Percentiles rank a stretch among this genome's conserved stretches.
phyloP scores from a whole-genome alignment of 2,888 invertebrate genomes.

The Apamea anceps region DNA sequence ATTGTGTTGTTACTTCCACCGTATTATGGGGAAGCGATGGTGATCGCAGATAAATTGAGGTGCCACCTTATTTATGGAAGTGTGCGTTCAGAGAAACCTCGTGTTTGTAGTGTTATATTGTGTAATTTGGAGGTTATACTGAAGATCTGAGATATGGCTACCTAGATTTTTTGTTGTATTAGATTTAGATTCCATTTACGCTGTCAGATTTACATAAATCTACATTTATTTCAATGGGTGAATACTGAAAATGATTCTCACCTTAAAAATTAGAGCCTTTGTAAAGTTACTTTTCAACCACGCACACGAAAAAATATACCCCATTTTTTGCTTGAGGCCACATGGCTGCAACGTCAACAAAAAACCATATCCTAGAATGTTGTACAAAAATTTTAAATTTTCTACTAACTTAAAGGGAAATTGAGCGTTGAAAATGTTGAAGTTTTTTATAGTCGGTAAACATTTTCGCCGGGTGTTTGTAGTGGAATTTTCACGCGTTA shows the following conservation, averaged over 20 bases:
- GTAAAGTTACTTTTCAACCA: not conserved
- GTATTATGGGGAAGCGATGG: slow-evolving; percentile 73
- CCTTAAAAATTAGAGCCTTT: slow-evolving; percentile 11
- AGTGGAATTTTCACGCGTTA: slow-evolving; percentile 51
- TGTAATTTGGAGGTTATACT: not conserved
- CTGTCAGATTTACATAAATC: not conserved
- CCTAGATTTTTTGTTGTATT: not conserved
- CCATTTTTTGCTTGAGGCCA: slow-evolving; percentile 21
- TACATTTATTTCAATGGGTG: not conserved
- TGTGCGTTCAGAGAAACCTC: slow-evolving; percentile 35
- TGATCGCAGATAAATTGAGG: slow-evolving; percentile 59
- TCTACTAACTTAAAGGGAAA: slow-evolving; percentile 37
- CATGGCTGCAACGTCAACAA: slow-evolving; percentile 18
- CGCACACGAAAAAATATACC: not conserved
- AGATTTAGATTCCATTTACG: not conserved
- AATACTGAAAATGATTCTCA: not conserved
- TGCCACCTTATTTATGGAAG: slow-evolving; percentile 46
- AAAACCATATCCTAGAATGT: slow-evolving; percentile 10
- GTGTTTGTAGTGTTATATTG: slow-evolving; percentile 21
- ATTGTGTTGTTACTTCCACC: slow-evolving; percentile 73
- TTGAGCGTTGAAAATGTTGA: slow-evolving; percentile 53
- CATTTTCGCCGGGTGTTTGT: slow-evolving; percentile 40
- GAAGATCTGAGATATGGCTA: not conserved
- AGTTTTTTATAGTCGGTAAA: slow-evolving; percentile 55
- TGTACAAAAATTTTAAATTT: slow-evolving; percentile 27